phyloP scores from a whole-genome alignment of 2,797 vertebrate species.

The Falco concolor region DNA sequence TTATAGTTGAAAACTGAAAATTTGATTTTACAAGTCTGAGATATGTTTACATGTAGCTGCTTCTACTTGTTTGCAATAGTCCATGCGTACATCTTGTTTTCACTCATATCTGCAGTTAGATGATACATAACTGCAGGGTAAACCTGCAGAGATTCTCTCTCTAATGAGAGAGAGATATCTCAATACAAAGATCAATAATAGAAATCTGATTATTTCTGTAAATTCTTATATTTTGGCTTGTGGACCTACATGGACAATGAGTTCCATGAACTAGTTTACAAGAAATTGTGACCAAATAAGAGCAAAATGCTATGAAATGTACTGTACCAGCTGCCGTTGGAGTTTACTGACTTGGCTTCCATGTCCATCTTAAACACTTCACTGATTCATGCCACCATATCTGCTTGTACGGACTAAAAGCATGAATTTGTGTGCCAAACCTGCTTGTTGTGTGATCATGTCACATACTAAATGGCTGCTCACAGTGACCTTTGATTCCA shows the following conservation, averaged over 20 bases:
- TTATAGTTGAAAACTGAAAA: conserved; percentile 87
- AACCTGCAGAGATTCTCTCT: conserved; percentile 50
- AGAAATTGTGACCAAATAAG: conserved; percentile 79
- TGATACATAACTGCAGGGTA: conserved; percentile 54
- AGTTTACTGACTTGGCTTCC: conserved; percentile 70
- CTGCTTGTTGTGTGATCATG: conserved; percentile 78
- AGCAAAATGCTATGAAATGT: conserved; percentile 67
- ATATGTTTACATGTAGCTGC: conserved; percentile 84
- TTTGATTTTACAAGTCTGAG: conserved; percentile 77
- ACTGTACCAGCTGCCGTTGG: conserved; percentile 75
- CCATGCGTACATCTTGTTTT: conserved; percentile 60
- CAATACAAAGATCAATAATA: conserved; percentile 5
- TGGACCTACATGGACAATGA: conserved; percentile 76
- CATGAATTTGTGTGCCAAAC: conserved; percentile 82
- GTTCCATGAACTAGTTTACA: conserved; percentile 79
- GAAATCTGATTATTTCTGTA: conserved; percentile 62
- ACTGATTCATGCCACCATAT: conserved; percentile 60
- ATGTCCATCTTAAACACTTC: conserved; percentile 71
- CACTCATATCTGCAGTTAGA: conserved; percentile 64
- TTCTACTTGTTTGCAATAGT: conserved; percentile 82
- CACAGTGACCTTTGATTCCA: conserved; percentile 28
- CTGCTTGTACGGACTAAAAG: conserved; percentile 81
- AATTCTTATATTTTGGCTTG: conserved; percentile 62
- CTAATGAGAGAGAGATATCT: conserved; percentile 39
- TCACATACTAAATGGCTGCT: conserved; percentile 72